Percentiles rank a stretch among this genome's conserved stretches.
Conservation (phyloP, 2,888 invertebrate species). For the Morinoia aosen region DNA sequence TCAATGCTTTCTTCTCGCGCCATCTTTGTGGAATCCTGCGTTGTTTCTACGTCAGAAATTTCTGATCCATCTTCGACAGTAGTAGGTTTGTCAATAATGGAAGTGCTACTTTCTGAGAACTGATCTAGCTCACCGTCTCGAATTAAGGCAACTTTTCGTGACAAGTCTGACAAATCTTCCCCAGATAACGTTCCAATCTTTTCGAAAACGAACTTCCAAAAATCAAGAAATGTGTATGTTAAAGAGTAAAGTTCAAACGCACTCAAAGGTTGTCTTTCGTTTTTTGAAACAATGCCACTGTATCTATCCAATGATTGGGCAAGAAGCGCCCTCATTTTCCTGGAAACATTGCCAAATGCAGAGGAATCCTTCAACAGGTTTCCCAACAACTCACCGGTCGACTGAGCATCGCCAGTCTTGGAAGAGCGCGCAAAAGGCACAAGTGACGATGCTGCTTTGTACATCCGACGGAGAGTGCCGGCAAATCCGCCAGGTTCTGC, state of each 20-base stretch:
- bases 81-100: slow-evolving; percentile 5
- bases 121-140: background rate
- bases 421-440: background rate
- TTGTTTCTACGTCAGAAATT: background rate
- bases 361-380: slow-evolving; percentile 1
- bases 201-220: slow-evolving; percentile 67
- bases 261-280: slow-evolving; percentile 59
- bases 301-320: slow-evolving; percentile 47
- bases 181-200: slow-evolving; percentile 64
- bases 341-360: background rate
- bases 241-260: slow-evolving; percentile 65
- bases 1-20: slow-evolving; percentile 14
- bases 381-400: slow-evolving; percentile 26
- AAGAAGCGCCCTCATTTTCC: slow-evolving; percentile 18
- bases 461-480: slow-evolving; percentile 37
- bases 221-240: slow-evolving; percentile 66
- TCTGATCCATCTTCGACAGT: background rate
- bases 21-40: background rate
- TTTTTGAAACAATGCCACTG: slow-evolving; percentile 57
- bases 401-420: background rate
- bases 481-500: background rate
- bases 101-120: background rate
- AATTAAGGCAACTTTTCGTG: background rate
- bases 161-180: slow-evolving; percentile 57
- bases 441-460: slow-evolving; percentile 23